These are phyloP conservation scores for Leucopsar rothschildi DNA, from an alignment of 2,113 vertebrate species.

Conservation along the genomic window DNA sequence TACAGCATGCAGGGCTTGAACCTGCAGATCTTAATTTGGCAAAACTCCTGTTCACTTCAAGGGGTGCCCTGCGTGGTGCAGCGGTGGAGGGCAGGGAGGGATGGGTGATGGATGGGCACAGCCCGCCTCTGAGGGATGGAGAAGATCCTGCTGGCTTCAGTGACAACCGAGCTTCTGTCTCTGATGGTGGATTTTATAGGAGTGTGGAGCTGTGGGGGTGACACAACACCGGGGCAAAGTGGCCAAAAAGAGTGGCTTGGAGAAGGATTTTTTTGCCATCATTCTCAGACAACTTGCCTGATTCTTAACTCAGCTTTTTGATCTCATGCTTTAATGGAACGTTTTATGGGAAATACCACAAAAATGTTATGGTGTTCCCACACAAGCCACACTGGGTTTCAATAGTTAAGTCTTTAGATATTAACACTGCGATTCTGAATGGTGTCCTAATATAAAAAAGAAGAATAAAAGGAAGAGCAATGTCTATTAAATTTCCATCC, in stretches of 20 bases:
- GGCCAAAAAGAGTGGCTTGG: not conserved
- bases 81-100: rapidly evolving
- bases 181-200: not conserved
- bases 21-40: constrained; percentile 6
- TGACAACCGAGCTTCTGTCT: not conserved
- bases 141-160: not conserved
- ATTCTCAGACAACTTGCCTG: not conserved
- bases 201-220: not conserved
- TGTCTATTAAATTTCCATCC: not conserved
- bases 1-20: not conserved
- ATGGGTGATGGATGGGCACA: not conserved
- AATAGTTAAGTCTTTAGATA: not conserved
- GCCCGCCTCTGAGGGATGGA: not conserved
- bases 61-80: not conserved
- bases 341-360: not conserved
- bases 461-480: not conserved
- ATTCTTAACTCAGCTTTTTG: not conserved
- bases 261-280: not conserved
- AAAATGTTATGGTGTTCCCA: not conserved
- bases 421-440: not conserved
- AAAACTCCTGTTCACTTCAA: not conserved
- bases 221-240: not conserved
- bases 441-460: not conserved
- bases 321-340: not conserved
- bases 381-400: not conserved